Evolutionary conservation across 2,888 invertebrate species (phyloP).

Genomic region (Leucozona laternaria): DNA sequence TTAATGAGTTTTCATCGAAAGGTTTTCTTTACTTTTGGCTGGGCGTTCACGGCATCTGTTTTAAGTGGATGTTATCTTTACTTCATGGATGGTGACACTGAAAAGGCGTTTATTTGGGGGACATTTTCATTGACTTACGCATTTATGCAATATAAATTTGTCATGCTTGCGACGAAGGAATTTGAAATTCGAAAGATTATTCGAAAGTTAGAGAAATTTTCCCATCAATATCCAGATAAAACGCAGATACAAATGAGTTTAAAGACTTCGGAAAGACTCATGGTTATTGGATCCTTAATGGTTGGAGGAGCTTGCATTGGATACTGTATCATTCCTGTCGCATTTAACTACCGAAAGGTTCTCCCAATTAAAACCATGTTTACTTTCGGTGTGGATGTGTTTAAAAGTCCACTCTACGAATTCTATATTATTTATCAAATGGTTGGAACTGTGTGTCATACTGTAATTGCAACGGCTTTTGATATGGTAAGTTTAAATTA

Average conservation of each 20-base stretch:
- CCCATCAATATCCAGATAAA: constrained; percentile 38
- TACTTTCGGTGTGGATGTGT: constrained; percentile 46
- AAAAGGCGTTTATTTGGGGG: constrained; percentile 43
- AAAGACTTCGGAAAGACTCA: constrained; percentile 19
- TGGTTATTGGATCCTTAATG: constrained; percentile 33
- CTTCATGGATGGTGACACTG: constrained; percentile 35
- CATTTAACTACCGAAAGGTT: constrained; percentile 18
- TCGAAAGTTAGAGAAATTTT: constrained; percentile 29
- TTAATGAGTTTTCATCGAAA: neutral
- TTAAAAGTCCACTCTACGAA: constrained; percentile 48
- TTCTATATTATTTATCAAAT: constrained; percentile 36
- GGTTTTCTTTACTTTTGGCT: constrained; percentile 57
- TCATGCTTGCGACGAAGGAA: constrained; percentile 33
- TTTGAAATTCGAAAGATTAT: constrained; percentile 39
- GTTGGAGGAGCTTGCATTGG: constrained; percentile 42
- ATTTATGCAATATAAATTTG: constrained; percentile 46
- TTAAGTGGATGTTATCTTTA: constrained; percentile 46
- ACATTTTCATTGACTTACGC: constrained; percentile 48
- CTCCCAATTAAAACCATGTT: constrained; percentile 53
- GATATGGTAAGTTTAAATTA: constrained; percentile 54
- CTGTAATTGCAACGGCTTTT: constrained; percentile 48
- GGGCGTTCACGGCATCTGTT: constrained; percentile 49
- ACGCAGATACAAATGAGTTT: constrained; percentile 12
- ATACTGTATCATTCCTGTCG: constrained; percentile 41
- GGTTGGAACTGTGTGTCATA: constrained; percentile 39